These are phyloP conservation scores for Caenorhabditis macrosperma DNA, from an alignment of 2,888 invertebrate genomes.

Conservation along the genomic window DNA sequence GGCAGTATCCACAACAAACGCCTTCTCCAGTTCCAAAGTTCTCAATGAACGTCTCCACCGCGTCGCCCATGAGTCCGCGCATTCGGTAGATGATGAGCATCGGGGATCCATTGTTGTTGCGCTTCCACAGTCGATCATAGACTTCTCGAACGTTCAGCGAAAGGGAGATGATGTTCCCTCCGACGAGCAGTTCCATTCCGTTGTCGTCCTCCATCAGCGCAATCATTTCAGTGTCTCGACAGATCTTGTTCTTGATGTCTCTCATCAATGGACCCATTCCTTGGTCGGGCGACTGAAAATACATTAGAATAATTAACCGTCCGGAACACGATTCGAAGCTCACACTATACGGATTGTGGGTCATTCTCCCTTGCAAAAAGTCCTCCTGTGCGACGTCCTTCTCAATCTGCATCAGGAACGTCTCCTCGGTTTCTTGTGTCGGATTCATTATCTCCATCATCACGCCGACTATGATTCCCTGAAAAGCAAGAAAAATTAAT, in stretches of 20 bases:
- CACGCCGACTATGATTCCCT: constrained; percentile 66
- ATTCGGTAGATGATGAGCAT: constrained; percentile 98
- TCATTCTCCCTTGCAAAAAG: constrained; percentile 90
- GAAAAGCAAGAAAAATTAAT: not conserved
- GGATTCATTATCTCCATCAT: constrained; percentile 89
- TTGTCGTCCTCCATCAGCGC: constrained; percentile 97
- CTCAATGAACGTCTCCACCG: constrained; percentile 92
- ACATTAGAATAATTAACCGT: no score
- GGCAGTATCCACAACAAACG: no score
- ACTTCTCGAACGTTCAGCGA: constrained; percentile 92
- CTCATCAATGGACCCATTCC: constrained; percentile 97
- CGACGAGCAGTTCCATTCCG: constrained; percentile 96
- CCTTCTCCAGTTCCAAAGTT: constrained; percentile 28
- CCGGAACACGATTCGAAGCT: constrained; percentile 81
- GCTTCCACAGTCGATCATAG: constrained; percentile 87
- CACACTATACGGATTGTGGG: constrained; percentile 94
- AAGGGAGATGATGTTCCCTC: constrained; percentile 97
- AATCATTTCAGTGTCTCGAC: constrained; percentile 93
- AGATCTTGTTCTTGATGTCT: constrained; percentile 94
- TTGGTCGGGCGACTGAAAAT: constrained; percentile 87
- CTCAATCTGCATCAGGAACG: constrained; percentile 95
- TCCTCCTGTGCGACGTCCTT: constrained; percentile 99
- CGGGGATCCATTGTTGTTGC: constrained; percentile 88
- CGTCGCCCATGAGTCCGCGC: constrained; percentile 96
- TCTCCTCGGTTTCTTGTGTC: constrained; percentile 92